A percentile compares a stretch with the other conserved stretches of the same genome.
Evolutionary conservation across 1,140 invertebrate genomes (phyloP).

Genomic region (Steinernema feltiae): DNA sequence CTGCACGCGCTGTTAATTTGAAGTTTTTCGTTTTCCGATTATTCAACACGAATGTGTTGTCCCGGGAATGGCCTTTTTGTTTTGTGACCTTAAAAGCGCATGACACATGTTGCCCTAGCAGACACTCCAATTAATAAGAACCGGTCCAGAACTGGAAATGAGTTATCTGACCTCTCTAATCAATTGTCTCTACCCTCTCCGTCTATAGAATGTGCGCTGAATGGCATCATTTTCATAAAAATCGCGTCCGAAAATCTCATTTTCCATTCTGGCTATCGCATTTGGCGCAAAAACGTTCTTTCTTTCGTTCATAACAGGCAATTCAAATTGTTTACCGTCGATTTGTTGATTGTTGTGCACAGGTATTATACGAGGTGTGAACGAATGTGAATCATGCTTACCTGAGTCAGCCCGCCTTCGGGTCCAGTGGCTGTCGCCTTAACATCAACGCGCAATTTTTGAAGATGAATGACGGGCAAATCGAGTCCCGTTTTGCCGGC

Average conservation of each 20-base stretch:
- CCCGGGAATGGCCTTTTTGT: not conserved
- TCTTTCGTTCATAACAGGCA: too few relatives aligned
- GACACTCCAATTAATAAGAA: not conserved
- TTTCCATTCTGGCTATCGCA: not conserved
- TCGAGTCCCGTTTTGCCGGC: constrained; percentile 52
- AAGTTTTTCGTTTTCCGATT: not conserved
- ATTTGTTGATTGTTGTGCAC: too few relatives aligned
- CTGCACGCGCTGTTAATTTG: not conserved
- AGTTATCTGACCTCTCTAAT: not conserved
- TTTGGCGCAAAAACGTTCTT: not conserved
- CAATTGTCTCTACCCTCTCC: not conserved
- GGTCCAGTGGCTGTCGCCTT: constrained; percentile 71
- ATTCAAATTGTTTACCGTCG: too few relatives aligned
- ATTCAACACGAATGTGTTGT: too few relatives aligned
- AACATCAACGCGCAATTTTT: constrained; percentile 59
- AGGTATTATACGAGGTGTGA: not conserved
- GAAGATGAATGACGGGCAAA: constrained; percentile 54
- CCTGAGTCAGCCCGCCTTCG: constrained; percentile 70
- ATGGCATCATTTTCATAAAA: too few relatives aligned
- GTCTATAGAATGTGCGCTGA: too few relatives aligned
- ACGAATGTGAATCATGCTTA: constrained; percentile 55
- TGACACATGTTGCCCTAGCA: not conserved
- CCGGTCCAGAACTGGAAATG: not conserved
- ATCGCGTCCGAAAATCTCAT: not conserved
- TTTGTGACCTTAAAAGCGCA: not conserved